phyloP scores from a whole-genome alignment of 1,140 invertebrate genomes.

The Teleopsis dalmanni region DNA sequence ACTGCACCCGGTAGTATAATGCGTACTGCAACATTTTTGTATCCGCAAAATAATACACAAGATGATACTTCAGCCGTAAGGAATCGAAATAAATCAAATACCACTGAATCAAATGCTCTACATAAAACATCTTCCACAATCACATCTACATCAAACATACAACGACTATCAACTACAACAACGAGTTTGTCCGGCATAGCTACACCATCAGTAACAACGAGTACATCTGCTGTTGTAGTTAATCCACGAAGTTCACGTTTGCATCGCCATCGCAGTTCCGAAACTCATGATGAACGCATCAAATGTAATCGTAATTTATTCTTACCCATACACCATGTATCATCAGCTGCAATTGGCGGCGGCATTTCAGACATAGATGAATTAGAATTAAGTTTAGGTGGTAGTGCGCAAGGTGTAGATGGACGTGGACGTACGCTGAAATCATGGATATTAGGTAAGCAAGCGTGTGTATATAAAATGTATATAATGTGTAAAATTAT shows the following conservation, averaged over 20 bases:
- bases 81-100: background rate
- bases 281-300: conserved; percentile 36
- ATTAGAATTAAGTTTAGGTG: conserved; percentile 27
- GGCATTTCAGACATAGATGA: conserved; percentile 26
- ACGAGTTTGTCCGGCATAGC: background rate
- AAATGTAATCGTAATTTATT: conserved; percentile 33
- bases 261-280: conserved; percentile 38
- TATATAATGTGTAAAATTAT: background rate
- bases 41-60: conserved; percentile 3
- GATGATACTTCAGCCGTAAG: background rate
- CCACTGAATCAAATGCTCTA: background rate
- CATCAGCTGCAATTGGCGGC: conserved; percentile 14
- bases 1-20: conserved; percentile 3
- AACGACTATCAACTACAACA: background rate
- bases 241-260: conserved; percentile 20
- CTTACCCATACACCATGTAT: conserved; percentile 29
- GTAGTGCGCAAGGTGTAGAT: conserved; percentile 21
- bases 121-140: conserved; percentile 9
- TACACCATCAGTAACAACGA: conserved; percentile 4
- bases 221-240: background rate
- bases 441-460: conserved; percentile 35
- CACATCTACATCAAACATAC: conserved; percentile 6
- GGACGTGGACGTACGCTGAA: conserved; percentile 22
- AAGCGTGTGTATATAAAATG: background rate
- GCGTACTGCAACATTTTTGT: conserved; percentile 15